phyloP scores from a whole-genome alignment of 2,888 invertebrate species.

The Andrena bucephala region DNA sequence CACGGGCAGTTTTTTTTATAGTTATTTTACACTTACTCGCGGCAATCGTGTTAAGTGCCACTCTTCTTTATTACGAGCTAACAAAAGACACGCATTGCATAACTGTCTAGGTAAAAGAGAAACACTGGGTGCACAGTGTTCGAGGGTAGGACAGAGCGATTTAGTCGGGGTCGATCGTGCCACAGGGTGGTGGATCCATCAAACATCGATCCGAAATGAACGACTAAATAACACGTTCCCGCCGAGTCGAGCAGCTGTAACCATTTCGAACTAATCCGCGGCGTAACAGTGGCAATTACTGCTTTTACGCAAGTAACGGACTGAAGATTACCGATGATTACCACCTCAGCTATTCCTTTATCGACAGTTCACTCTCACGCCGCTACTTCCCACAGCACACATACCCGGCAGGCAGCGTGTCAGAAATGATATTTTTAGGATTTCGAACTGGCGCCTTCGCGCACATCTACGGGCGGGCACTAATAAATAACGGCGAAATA shows the following conservation, averaged over 20 bases:
- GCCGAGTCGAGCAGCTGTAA: constrained; percentile 39
- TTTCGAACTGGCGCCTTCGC: background rate
- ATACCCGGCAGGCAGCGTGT: constrained; percentile 12
- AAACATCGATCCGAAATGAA: constrained; percentile 49
- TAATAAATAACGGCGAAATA: constrained; percentile 44
- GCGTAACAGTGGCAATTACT: constrained; percentile 62
- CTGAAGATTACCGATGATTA: constrained; percentile 58
- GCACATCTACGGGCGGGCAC: background rate
- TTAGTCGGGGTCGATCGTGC: constrained; percentile 32
- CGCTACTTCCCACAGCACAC: constrained; percentile 43
- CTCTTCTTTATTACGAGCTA: background rate
- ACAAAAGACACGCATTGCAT: background rate
- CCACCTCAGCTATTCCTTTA: constrained; percentile 55
- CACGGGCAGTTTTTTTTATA: too few species aligned
- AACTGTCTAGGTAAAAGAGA: background rate
- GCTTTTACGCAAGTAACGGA: constrained; percentile 62
- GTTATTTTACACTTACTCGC: too few species aligned
- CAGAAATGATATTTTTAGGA: constrained; percentile 29
- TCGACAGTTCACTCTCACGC: constrained; percentile 58
- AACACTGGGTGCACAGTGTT: background rate
- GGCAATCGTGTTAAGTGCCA: background rate
- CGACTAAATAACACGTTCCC: constrained; percentile 53
- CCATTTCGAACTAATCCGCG: constrained; percentile 56
- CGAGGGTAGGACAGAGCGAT: constrained; percentile 9
- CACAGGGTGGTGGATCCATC: constrained; percentile 35